Conservation (phyloP, 2,888 invertebrate species). For the Leuctra nigra region DNA sequence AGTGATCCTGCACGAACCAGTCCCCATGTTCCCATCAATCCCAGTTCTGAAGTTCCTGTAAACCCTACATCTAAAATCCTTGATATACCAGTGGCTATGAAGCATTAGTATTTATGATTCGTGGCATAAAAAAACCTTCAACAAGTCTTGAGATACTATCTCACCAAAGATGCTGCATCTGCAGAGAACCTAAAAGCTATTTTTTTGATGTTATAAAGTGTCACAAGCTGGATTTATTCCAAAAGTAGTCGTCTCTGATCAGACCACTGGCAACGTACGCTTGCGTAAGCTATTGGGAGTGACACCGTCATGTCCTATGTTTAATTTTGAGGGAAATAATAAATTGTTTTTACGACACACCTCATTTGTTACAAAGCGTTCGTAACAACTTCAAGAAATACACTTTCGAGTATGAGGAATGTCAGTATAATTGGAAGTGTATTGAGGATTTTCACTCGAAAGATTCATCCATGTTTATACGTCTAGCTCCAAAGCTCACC, state of each 20-base stretch:
- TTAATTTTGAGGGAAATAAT: slow-evolving; percentile 1
- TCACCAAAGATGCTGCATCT: not conserved
- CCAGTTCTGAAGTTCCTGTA: not conserved
- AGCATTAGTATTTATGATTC: not conserved
- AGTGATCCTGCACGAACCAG: too few species aligned
- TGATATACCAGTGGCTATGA: not conserved
- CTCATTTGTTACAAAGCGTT: not conserved
- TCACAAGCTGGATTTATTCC: not conserved
- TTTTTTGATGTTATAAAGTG: too few species aligned
- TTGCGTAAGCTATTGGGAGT: not conserved
- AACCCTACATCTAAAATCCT: not conserved
- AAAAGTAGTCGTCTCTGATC: not conserved
- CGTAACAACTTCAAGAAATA: not conserved
- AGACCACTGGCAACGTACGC: not conserved
- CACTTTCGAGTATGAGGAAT: not conserved
- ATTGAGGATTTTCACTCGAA: not conserved
- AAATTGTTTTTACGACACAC: slow-evolving; percentile 4
- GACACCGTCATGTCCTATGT: not conserved
- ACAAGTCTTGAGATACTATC: not conserved
- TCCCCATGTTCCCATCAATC: too few species aligned
- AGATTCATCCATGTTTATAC: not conserved
- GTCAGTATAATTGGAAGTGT: not conserved
- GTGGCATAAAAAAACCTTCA: not conserved
- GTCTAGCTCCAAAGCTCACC: slow-evolving; percentile 7
- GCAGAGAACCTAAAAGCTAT: not conserved